Conservation (phyloP, 2,797 vertebrate species). For the Sebastolobus alascanus region DNA sequence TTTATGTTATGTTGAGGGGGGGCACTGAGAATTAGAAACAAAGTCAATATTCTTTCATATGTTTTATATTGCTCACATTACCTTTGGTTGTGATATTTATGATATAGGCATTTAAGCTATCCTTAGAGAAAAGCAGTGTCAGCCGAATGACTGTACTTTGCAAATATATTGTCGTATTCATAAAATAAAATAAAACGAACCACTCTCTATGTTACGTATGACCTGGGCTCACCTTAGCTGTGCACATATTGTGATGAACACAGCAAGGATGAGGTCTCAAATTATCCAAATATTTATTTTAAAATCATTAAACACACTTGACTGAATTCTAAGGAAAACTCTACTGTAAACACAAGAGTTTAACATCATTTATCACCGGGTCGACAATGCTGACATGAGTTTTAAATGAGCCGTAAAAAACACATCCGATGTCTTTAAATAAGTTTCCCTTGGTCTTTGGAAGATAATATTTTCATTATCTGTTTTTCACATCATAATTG, state of each 20-base stretch:
- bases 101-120: neutral
- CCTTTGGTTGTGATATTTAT: neutral
- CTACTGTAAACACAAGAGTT: constrained; percentile 42
- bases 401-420: constrained; percentile 66
- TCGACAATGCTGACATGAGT: constrained; percentile 57
- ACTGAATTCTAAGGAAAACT: constrained; percentile 28
- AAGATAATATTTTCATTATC: constrained; percentile 58
- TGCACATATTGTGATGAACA: constrained; percentile 1
- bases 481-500: constrained; percentile 56
- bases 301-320: constrained; percentile 18
- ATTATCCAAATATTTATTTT: constrained; percentile 37
- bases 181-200: neutral
- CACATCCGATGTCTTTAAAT: constrained; percentile 64
- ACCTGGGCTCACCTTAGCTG: constrained; percentile 28
- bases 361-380: constrained; percentile 39
- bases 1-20: neutral
- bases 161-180: neutral
- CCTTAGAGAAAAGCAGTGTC: neutral
- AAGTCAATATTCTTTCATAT: neutral
- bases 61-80: neutral
- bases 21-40: neutral
- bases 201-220: neutral
- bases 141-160: neutral
- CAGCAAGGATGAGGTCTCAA: constrained; percentile 6
- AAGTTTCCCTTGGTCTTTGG: constrained; percentile 47